Base-by-base conservation (phyloP, 2,113 vertebrate species). In the Catagonus wagneri region DNA sequence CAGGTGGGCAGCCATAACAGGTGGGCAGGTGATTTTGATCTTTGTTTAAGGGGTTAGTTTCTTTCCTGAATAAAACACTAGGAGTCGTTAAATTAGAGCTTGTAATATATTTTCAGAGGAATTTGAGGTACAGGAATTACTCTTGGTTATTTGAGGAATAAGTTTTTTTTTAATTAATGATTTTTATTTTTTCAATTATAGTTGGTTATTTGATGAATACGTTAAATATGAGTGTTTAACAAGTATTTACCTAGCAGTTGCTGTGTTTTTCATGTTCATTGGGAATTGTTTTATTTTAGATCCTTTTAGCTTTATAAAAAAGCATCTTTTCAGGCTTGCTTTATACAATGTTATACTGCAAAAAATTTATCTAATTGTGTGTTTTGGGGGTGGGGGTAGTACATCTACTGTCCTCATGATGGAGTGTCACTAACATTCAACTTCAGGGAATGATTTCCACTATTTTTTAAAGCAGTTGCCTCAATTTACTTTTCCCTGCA, bases 1-100 rank as follows among this genome's bases (percentile, higher is more conserved):
- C 92, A 99, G 99, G 99, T 99, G 97, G 98, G 95, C 32, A 1
- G 25, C 98, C 99, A 99, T 69, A 98, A 98, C 92, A 99, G 99
- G 99, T 99, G 97, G 98, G 95, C 32, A 1, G 25, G 9, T 36
- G 85, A 25, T 96, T 85, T 13, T 8, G 34, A 58, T 72, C 61
- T 89, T 93, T 80, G 66, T 52, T 65, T 68, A 87, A n/a, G 36
- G 66, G 22, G 27, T 83, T 85, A 69, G 32, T 78, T 76, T 19
- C 66, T 92, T 92, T 81, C 22, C 44, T 27, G 17, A 83, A 60
- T 27, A 76, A 39, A 88, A 14, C 2, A 4, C 22, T n/a, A 66
- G 32, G 27, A 90, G 60, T 27, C 81, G 44, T 85, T 93, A 50
- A 68, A 69, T 78, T 61, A 66, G 14, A 23, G 39, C 6, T 34